Conservation (phyloP, 2,113 vertebrate species). For the Aspidoscelis tigris region DNA sequence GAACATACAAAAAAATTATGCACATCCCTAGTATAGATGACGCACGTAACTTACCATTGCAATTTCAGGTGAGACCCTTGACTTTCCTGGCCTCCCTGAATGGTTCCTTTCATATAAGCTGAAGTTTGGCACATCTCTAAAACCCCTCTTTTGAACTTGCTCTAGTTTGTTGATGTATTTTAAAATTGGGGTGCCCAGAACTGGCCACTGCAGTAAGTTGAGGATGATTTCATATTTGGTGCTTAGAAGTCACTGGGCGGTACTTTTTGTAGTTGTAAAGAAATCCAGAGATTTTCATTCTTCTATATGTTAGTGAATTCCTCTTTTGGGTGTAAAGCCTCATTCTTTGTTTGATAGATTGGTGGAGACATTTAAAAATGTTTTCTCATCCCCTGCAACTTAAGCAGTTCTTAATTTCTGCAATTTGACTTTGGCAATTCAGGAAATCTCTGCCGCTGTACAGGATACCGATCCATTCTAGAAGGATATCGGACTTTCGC, state of each 20-base stretch:
- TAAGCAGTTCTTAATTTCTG: slow-evolving; percentile 11
- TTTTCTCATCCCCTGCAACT: neutral
- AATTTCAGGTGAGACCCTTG: too few species aligned
- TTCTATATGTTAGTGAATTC: neutral
- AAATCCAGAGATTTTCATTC: neutral
- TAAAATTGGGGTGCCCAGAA: too few species aligned
- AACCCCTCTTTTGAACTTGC: too few species aligned
- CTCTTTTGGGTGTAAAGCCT: neutral
- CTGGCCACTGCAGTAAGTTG: neutral
- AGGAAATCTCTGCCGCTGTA: slow-evolving; percentile 97
- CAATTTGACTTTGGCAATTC: slow-evolving; percentile 30
- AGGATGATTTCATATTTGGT: neutral
- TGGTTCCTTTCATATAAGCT: too few species aligned
- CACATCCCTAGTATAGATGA: too few species aligned
- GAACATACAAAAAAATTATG: too few species aligned
- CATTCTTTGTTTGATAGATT: neutral
- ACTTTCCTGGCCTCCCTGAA: too few species aligned
- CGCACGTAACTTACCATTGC: too few species aligned
- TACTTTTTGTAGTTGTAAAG: neutral
- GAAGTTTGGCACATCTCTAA: too few species aligned
- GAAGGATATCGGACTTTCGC: slow-evolving; percentile 91
- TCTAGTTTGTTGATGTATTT: too few species aligned
- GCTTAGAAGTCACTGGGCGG: neutral
- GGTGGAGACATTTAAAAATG: neutral
- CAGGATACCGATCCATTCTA: slow-evolving; percentile 93